A percentile compares a stretch with the other conserved stretches of the same genome.
These are phyloP conservation scores for Lottia scabra DNA, from an alignment of 2,888 invertebrate genomes.

Conservation along the genomic window DNA sequence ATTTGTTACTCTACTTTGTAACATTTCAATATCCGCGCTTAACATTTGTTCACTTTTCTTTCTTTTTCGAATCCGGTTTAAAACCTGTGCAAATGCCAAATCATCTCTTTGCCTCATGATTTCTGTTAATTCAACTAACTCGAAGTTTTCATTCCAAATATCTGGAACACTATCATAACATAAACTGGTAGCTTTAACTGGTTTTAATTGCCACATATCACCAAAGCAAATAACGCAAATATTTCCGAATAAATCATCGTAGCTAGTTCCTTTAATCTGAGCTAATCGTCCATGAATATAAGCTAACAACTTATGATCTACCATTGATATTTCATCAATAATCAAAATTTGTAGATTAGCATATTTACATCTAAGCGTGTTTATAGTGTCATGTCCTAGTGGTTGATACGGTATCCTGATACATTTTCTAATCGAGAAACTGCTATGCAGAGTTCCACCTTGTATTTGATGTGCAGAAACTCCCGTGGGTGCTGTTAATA, in stretches of 20 bases:
- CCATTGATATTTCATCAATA: conserved; percentile 23
- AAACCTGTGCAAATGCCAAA: too few species aligned
- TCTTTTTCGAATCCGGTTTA: conserved; percentile 9
- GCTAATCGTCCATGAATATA: conserved; percentile 19
- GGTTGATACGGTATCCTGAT: conserved; percentile 10
- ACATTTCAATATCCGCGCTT: background rate
- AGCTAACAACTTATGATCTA: conserved; percentile 2
- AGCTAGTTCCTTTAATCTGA: too few species aligned
- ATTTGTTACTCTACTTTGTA: background rate
- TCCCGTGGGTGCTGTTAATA: background rate
- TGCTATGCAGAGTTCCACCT: background rate
- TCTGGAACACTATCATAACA: too few species aligned
- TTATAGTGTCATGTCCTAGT: conserved; percentile 8
- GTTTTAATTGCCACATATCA: too few species aligned
- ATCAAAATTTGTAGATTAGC: conserved; percentile 16
- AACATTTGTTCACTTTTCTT: background rate
- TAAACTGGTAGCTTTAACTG: too few species aligned
- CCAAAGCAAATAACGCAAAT: too few species aligned
- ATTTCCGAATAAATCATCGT: too few species aligned
- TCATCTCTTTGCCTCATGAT: background rate
- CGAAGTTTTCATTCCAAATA: too few species aligned
- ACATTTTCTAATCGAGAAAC: background rate
- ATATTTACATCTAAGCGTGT: conserved; percentile 10
- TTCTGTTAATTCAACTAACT: too few species aligned
- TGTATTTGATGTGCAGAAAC: background rate